Percentiles rank a stretch among this genome's conserved stretches.
Conservation (phyloP, 2,888 invertebrate species). For the Chromoteleia sp. region DNA sequence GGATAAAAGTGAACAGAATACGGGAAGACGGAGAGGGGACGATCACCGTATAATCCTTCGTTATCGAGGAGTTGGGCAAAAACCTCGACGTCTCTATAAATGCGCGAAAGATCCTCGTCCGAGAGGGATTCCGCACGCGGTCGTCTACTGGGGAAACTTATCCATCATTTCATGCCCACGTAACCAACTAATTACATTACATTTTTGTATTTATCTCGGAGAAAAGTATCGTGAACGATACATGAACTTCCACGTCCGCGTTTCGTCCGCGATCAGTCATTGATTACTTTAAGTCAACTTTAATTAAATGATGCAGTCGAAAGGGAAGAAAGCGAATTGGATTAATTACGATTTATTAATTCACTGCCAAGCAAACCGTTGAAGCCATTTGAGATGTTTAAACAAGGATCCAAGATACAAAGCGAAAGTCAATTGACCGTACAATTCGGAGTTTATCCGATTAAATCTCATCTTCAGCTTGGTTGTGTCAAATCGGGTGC, state of each 20-base stretch:
- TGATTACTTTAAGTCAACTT: too few relatives aligned
- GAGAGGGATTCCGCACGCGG: conserved; percentile 33
- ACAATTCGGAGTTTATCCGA: conserved; percentile 5
- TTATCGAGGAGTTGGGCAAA: conserved; percentile 58
- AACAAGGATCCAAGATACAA: not conserved
- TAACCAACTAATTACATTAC: too few relatives aligned
- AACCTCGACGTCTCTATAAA: conserved; percentile 63
- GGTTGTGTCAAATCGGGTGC: conserved; percentile 12
- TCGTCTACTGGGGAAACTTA: not conserved
- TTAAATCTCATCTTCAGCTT: conserved; percentile 21
- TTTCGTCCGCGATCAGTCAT: too few relatives aligned
- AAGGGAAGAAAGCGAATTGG: too few relatives aligned
- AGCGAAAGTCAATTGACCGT: not conserved
- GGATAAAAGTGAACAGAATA: conserved; percentile 53
- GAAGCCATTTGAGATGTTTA: not conserved
- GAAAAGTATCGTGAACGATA: too few relatives aligned
- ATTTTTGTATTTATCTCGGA: too few relatives aligned
- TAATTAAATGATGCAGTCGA: too few relatives aligned
- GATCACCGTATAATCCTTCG: conserved; percentile 61
- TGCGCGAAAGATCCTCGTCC: conserved; percentile 26
- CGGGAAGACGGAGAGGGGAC: conserved; percentile 48
- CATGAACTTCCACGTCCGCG: too few relatives aligned
- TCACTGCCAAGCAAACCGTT: too few relatives aligned
- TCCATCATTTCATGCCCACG: not conserved
- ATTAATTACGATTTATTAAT: too few relatives aligned